Conservation (phyloP, 2,888 invertebrate species). For the Gandaritis pyraliata region DNA sequence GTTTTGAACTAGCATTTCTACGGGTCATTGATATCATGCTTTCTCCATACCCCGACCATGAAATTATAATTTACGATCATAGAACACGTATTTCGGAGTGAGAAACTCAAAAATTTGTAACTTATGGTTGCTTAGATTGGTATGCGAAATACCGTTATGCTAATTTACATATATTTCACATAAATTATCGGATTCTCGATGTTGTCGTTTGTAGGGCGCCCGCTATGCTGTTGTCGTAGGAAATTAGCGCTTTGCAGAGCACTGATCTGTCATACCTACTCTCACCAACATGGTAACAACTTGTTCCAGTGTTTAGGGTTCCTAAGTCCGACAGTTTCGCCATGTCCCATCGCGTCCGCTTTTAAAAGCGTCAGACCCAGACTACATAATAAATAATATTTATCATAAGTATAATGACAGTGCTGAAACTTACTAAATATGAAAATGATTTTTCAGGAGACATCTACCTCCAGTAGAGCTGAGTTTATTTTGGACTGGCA, state of each 20-base stretch:
- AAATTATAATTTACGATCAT: constrained; percentile 38
- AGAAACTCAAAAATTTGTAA: constrained; percentile 13
- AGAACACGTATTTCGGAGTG: constrained; percentile 32
- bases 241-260: constrained; percentile 35
- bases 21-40: constrained; percentile 36
- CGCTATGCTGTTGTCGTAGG: constrained; percentile 34
- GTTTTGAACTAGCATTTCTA: constrained; percentile 15
- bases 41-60: constrained; percentile 39
- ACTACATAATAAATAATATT: no score
- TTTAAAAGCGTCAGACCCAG: no score
- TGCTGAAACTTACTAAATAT: no score
- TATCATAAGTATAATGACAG: no score
- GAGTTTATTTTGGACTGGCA: no score
- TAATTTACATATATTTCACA: constrained; percentile 39
- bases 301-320: no score
- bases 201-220: constrained; percentile 40
- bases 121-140: constrained; percentile 12
- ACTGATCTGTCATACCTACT: not conserved
- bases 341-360: no score
- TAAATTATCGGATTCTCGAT: constrained; percentile 40
- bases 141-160: constrained; percentile 38
- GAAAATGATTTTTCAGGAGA: no score
- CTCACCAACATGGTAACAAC: not conserved
- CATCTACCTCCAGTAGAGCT: no score
- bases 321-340: no score